phyloP scores from a whole-genome alignment of 2,888 invertebrate genomes.

The Clunio marinus region DNA sequence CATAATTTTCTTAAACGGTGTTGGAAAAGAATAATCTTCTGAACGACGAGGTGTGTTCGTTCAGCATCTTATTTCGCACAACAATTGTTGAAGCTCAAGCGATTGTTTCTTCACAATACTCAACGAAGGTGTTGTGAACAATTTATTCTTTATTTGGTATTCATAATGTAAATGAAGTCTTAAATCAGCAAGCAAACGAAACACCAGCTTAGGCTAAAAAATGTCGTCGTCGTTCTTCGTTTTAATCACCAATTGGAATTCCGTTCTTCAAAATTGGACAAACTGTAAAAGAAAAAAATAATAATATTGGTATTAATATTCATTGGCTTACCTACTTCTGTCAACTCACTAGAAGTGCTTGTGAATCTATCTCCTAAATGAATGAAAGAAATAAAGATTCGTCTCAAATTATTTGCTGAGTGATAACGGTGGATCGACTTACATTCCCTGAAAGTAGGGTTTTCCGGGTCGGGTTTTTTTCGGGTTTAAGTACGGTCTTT shows the following conservation, averaged over 20 bases:
- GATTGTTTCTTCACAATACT: neutral
- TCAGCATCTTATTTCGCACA: neutral
- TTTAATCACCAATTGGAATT: too few species aligned
- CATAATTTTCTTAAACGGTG: neutral
- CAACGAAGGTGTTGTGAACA: neutral
- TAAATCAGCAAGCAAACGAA: too few species aligned
- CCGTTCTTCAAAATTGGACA: neutral
- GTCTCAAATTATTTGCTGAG: conserved; percentile 5
- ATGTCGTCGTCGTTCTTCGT: too few species aligned
- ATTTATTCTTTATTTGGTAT: neutral
- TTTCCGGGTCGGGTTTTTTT: too few species aligned
- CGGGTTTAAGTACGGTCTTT: too few species aligned
- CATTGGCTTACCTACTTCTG: neutral
- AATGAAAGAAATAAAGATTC: neutral
- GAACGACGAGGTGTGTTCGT: neutral
- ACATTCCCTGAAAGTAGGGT: neutral
- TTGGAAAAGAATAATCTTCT: neutral
- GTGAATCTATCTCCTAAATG: neutral
- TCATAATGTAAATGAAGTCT: neutral
- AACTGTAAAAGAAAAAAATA: conserved; percentile 9
- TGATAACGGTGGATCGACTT: conserved; percentile 9
- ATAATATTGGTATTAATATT: conserved; percentile 5
- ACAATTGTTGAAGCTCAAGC: neutral
- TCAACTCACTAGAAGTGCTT: neutral
- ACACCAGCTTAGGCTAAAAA: neutral